Evolutionary conservation across 2,113 vertebrate genomes (phyloP).

Genomic region (Phaethon lepturus): DNA sequence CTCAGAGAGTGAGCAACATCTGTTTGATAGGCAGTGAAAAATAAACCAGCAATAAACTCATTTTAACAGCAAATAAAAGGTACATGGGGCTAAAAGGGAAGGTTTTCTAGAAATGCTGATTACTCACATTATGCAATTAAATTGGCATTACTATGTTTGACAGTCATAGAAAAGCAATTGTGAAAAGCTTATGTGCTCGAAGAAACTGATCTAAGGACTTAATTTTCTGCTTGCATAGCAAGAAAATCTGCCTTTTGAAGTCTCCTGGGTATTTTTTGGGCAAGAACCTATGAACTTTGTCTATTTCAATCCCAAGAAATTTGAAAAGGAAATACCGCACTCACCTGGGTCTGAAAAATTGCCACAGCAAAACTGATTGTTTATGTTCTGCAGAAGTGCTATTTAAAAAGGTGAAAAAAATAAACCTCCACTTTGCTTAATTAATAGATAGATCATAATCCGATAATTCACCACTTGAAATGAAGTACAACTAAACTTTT

Average conservation of each 20-base stretch:
- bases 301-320: not conserved
- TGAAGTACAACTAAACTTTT: not conserved
- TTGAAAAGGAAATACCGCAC: not conserved
- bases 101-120: conserved; percentile 67
- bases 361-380: not conserved
- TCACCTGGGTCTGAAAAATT: not conserved
- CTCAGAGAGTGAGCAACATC: conserved; percentile 71
- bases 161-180: conserved; percentile 44
- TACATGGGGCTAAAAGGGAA: not conserved
- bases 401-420: not conserved
- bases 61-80: conserved; percentile 68
- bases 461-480: not conserved
- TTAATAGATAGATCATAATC: not conserved
- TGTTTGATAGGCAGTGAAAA: conserved; percentile 76
- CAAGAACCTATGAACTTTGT: not conserved
- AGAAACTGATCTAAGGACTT: conserved; percentile 17
- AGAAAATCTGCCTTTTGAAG: conserved; percentile 15
- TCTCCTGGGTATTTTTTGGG: not conserved
- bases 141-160: conserved; percentile 53
- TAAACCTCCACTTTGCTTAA: not conserved
- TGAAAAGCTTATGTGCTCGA: not conserved
- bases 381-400: not conserved
- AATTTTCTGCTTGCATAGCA: not conserved
- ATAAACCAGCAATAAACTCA: conserved; percentile 77
- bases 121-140: conserved; percentile 71